Evolutionary conservation across 2,797 vertebrate species (phyloP), one percentile per base, ranked within the genome.

Genomic region (Smutsia gigantea): DNA sequence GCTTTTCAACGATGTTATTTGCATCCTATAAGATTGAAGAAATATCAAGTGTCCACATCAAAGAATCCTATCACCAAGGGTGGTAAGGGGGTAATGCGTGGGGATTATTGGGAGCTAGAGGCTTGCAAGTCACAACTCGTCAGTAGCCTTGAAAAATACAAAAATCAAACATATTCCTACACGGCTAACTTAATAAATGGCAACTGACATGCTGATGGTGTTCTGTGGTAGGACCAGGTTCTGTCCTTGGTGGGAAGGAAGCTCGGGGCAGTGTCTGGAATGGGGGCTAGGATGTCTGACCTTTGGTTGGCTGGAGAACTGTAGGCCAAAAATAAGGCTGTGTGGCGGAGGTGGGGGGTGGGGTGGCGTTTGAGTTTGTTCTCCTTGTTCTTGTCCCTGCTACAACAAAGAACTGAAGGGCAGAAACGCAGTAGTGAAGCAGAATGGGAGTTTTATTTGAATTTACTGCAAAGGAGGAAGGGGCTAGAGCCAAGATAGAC

Each of bases 211-310:
- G 18, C 3, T 27, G 31, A 29, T 77, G 4, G 17, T 53, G 5
- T 15, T 53, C 10, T 81, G 46, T 6, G 2, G 9, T 12, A 93
- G 37, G 37, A 79, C 15, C n/a, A n/a, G 69, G 5, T 63, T 86
- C 39, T 51, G 27, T 23, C 37, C 37, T 3, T 64, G 23, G 5
- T 51, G 31, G 34, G 8, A 27, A 46, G 39, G 31, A n/a, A 57
- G 55, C 4, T 18, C 23, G 6, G 10, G 21, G 1, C 29, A 5
- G 5, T 12, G 4, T 53, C 37, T 64, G 21, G 13, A 49, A 23
- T 17, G 46, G 42, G 37, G 12, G 69, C 17, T 18, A 55, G 46
- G 15, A 0, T 4, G 29, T 46, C 9, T 64, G 0, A 27, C 5
- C 1, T 72, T 75, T 85, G 3, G 46, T 21, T 78, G 7, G 9